Evolutionary conservation across 2,113 vertebrate species (phyloP).

Genomic region (Eubucco bourcierii): DNA sequence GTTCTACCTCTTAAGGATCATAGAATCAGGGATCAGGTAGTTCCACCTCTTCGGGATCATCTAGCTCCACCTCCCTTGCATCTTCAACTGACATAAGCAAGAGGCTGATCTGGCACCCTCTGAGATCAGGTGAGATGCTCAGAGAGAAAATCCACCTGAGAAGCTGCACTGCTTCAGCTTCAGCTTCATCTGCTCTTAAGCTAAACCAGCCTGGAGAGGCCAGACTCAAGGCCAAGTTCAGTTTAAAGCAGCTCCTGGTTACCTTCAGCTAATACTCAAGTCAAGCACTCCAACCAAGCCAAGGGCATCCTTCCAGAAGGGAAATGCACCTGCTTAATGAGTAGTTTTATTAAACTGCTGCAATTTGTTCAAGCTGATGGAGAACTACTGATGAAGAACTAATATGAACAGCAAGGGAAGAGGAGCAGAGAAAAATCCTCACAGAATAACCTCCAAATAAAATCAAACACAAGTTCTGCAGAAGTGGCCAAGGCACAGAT

Average conservation of each 20-base stretch:
- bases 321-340: not conserved
- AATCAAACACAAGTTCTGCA: not conserved
- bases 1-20: too few relatives aligned
- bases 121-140: not conserved
- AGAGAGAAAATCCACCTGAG: not conserved
- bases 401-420: not conserved
- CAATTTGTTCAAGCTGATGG: slow-evolving; percentile 26
- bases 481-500: not conserved
- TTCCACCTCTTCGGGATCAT: too few relatives aligned
- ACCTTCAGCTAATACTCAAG: not conserved
- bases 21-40: too few relatives aligned
- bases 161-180: not conserved
- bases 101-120: not conserved
- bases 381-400: slow-evolving; percentile 13
- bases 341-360: not conserved
- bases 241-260: not conserved
- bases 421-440: not conserved
- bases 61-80: too few relatives aligned
- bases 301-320: not conserved
- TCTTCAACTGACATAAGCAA: not conserved
- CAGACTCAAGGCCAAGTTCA: not conserved
- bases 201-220: not conserved
- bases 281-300: not conserved
- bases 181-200: not conserved
- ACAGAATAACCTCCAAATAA: not conserved